Evolutionary conservation across 2,113 vertebrate genomes (phyloP).

Genomic region (Pyxicephalus adspersus): DNA sequence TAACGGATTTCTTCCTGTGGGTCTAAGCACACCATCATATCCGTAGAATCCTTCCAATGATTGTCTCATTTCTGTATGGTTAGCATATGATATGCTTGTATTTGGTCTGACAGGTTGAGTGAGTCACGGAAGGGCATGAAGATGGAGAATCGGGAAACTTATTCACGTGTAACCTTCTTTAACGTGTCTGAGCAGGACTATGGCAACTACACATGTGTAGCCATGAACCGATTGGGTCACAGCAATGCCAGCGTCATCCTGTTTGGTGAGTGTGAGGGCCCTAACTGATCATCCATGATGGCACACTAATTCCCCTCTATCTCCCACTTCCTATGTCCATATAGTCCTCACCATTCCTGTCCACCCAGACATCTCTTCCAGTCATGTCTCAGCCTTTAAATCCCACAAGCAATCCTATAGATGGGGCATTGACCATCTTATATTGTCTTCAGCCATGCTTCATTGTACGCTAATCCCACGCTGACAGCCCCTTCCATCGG

Average conservation of each 20-base stretch:
- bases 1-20: no score
- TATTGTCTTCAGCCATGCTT: not conserved
- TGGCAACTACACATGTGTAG: constrained; percentile 95
- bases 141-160: constrained; percentile 82
- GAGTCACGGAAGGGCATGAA: constrained; percentile 87
- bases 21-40: no score
- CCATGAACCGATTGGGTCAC: constrained; percentile 90
- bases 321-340: no score
- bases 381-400: not conserved
- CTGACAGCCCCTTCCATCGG: not conserved
- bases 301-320: no score
- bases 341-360: no score
- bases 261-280: constrained; percentile 79
- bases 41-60: no score
- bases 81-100: not conserved
- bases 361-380: no score
- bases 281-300: no score
- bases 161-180: constrained; percentile 91
- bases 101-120: constrained; percentile 74
- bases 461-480: not conserved
- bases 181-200: constrained; percentile 94
- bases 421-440: not conserved
- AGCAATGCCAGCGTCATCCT: constrained; percentile 91
- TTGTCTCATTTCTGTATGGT: no score
- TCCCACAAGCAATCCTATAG: not conserved